phyloP scores from a whole-genome alignment of 35 echinoderm and acorn worm species.

The Acanthaster planci region DNA sequence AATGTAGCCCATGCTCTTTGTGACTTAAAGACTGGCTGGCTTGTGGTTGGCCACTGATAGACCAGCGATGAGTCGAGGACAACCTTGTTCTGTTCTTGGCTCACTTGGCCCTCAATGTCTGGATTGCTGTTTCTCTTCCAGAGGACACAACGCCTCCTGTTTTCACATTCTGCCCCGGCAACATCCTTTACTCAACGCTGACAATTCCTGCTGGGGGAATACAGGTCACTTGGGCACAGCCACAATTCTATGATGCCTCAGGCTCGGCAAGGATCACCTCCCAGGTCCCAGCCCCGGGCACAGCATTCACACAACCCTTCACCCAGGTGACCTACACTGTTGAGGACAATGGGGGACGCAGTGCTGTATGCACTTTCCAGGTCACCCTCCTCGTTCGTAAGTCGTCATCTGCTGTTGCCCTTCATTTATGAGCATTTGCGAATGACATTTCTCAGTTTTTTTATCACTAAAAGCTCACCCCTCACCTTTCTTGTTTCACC shows the following conservation, averaged over 20 bases:
- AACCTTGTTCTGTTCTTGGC: no score
- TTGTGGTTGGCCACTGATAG: no score
- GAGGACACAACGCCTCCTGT: neutral
- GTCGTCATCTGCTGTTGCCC: neutral
- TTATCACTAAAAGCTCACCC: no score
- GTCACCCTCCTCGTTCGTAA: neutral
- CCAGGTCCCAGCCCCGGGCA: neutral
- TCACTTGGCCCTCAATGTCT: no score
- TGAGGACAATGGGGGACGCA: neutral
- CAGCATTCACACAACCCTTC: neutral
- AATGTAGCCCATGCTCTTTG: no score
- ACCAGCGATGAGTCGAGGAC: no score
- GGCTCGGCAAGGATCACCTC: neutral
- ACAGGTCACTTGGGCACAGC: neutral
- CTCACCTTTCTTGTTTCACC: no score
- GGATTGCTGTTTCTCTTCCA: neutral
- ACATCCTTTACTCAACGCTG: neutral
- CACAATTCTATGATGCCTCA: conserved; percentile 4
- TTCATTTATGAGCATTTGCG: no score
- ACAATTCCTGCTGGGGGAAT: neutral
- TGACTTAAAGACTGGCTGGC: no score
- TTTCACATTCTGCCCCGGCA: neutral
- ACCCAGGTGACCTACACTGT: conserved; percentile 4
- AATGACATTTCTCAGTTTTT: no score
- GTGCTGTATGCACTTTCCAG: neutral